These are phyloP conservation scores for Copsychus sechellarum DNA, from an alignment of 2,113 vertebrate species.

Conservation along the genomic window DNA sequence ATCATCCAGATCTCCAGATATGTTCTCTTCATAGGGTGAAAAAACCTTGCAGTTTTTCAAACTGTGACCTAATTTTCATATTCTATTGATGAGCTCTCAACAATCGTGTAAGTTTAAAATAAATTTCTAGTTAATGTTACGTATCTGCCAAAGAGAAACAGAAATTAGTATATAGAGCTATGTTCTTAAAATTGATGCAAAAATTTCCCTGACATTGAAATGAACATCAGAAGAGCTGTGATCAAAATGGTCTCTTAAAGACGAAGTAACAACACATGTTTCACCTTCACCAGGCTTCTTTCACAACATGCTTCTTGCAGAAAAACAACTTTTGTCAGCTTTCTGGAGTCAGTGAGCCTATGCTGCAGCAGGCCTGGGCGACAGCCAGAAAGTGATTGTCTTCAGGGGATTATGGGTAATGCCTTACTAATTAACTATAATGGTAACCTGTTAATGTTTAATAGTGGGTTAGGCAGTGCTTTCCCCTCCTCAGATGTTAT, in stretches of 20 bases:
- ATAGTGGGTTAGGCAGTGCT: slow-evolving; percentile 37
- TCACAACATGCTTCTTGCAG: neutral
- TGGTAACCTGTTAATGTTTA: slow-evolving; percentile 40
- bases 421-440: slow-evolving; percentile 38
- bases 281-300: neutral
- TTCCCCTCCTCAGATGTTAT: slow-evolving; percentile 55
- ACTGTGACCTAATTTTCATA: neutral
- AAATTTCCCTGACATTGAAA: slow-evolving; percentile 40
- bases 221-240: slow-evolving; percentile 14
- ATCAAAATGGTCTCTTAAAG: slow-evolving; percentile 10
- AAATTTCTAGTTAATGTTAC: slow-evolving; percentile 46
- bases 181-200: slow-evolving; percentile 50
- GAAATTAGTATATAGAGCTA: neutral
- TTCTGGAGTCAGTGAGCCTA: slow-evolving; percentile 12
- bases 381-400: slow-evolving; percentile 44
- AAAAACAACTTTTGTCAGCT: neutral
- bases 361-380: slow-evolving; percentile 14
- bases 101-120: slow-evolving; percentile 26
- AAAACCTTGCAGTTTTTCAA: neutral
- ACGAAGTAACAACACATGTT: neutral
- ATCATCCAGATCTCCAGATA: neutral
- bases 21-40: neutral
- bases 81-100: slow-evolving; percentile 32
- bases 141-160: slow-evolving; percentile 49
- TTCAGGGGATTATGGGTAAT: slow-evolving; percentile 49